Evolutionary conservation across 1,140 invertebrate genomes (phyloP).

Genomic region (Formica selysi): DNA sequence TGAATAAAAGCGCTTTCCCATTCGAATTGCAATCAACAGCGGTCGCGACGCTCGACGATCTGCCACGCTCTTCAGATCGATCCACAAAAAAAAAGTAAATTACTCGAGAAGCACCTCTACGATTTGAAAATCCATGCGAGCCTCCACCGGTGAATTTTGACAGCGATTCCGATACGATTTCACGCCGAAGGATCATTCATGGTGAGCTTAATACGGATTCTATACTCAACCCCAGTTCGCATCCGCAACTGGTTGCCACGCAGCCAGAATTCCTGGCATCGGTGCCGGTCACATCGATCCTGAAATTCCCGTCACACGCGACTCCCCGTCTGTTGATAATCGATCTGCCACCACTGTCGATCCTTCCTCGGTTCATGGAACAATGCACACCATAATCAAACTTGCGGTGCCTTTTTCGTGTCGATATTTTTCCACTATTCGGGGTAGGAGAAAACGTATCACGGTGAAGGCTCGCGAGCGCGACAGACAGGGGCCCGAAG

Average conservation of each 20-base stretch:
- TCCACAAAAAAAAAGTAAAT: neutral
- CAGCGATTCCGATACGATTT: neutral
- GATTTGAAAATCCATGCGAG: neutral
- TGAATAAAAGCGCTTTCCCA: conserved; percentile 22
- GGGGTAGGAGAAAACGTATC: neutral
- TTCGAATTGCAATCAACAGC: conserved; percentile 24
- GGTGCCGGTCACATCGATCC: conserved; percentile 29
- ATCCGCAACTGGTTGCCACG: conserved; percentile 48
- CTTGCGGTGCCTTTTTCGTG: neutral
- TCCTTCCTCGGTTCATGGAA: conserved; percentile 33
- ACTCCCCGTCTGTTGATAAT: conserved; percentile 41
- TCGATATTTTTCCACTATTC: conserved; percentile 32
- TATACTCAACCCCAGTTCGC: neutral
- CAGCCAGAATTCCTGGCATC: conserved; percentile 8
- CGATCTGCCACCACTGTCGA: conserved; percentile 58
- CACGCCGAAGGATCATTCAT: conserved; percentile 23
- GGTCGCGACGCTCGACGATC: conserved; percentile 22
- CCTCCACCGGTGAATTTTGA: conserved; percentile 20
- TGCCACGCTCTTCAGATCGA: conserved; percentile 38
- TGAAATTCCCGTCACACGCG: conserved; percentile 34
- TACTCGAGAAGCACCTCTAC: neutral
- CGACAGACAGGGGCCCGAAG: conserved; percentile 9
- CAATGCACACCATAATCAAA: conserved; percentile 10
- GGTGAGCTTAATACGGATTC: neutral
- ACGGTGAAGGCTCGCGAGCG: conserved; percentile 6